Evolutionary conservation across 1,140 invertebrate species (phyloP), one percentile per base, ranked within the genome.

Genomic region (Zelostemma sp.): DNA sequence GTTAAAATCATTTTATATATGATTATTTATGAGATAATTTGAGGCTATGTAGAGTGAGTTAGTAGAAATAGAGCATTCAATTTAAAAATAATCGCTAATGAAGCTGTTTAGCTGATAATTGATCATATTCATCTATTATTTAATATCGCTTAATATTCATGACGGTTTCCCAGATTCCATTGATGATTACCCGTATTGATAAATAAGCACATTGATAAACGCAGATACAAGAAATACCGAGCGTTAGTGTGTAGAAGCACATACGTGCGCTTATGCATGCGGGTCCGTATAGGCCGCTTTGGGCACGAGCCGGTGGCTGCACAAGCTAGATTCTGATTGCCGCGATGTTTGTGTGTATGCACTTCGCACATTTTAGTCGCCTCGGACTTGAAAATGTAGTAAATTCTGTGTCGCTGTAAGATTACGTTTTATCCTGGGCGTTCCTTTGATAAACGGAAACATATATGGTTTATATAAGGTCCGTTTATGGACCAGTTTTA

Each of bases 151-250:
- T 55, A 12, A 55, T 50, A 60, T 67, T 60, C 45, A 56, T 56
- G 60, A 47, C 6, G 38, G 3, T 28, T 28, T 28, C 8, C 18
- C 38, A 38, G 33, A 49, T 31, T n/a, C 25, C 25, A 28, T 28
- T 28, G 6, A n/a, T 63, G 57, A 68, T 63, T 68, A 63, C 59
- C 66, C 59, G 56, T 63, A 68, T 68, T 63, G 66, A 68, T 43
- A 40, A 63, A 68, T 54, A 63, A 55, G 40, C 25, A 28, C 28
- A 63, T 68, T 63, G 54, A 63, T 33, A 45, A 8, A 0, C 48
- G 41, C 4, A 25, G 40, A 43, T 40, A 40, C 57, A 21, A 48
- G 25, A 61, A 57, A 56, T 56, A 61, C 57, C 50, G 61, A 67
- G 53, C 40, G 11, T 49, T 12, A 18, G 31, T 12, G 8, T 15